These are phyloP conservation scores for Thripadectes ignobilis DNA, from an alignment of 2,797 vertebrate genomes.

Conservation along the genomic window DNA sequence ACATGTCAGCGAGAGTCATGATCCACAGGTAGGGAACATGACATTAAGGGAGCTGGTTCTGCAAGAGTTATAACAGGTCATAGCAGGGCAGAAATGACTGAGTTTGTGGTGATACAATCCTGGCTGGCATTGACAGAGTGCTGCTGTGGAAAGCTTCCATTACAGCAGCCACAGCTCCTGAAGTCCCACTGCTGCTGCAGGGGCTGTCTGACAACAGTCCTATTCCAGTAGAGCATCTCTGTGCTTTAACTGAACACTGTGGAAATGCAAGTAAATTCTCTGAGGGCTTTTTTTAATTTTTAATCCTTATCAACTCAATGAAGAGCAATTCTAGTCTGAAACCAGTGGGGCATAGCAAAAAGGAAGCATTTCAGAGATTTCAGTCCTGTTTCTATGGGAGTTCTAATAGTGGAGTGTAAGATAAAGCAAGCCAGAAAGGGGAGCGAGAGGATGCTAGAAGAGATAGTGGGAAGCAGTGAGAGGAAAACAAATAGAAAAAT, in stretches of 20 bases:
- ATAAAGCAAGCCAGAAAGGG: not conserved
- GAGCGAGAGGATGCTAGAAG: not conserved
- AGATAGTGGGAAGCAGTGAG: not conserved
- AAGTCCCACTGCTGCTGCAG: not conserved
- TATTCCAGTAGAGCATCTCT: not conserved
- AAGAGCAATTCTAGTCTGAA: conserved; percentile 51
- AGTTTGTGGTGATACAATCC: conserved; percentile 31
- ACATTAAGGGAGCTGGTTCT: conserved; percentile 50
- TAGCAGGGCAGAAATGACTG: conserved; percentile 20
- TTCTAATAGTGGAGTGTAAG: not conserved
- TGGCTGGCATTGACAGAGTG: conserved; percentile 31
- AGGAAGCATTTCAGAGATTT: conserved; percentile 43
- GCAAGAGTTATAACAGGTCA: conserved; percentile 13
- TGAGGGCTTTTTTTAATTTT: conserved; percentile 25
- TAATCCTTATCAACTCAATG: conserved; percentile 55
- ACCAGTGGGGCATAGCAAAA: conserved; percentile 38
- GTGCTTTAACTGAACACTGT: conserved; percentile 9
- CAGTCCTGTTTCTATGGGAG: not conserved
- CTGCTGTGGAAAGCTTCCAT: not conserved
- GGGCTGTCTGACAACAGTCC: not conserved
- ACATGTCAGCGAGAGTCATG: conserved; percentile 69
- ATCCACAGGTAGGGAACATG: conserved; percentile 31
- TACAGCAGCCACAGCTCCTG: not conserved
- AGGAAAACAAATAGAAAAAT: not conserved
- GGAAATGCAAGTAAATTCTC: conserved; percentile 44